Evolutionary conservation across 2,113 vertebrate genomes (phyloP), one percentile per base, ranked within the genome.

Genomic region (Oncorhynchus kisutch): DNA sequence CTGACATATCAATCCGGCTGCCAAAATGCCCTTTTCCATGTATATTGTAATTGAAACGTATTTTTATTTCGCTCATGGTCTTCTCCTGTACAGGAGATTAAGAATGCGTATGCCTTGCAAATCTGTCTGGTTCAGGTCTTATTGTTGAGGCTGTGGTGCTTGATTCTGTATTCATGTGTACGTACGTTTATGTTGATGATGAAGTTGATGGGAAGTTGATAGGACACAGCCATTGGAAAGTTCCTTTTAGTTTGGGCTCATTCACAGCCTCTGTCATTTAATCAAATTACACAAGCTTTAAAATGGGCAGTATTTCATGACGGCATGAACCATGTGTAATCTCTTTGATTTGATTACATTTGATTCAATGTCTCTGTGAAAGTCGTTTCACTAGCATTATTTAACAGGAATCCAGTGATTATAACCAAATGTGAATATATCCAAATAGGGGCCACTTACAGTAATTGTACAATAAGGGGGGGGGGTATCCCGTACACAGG

Each of bases 11-110:
- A 91, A 91, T 92, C 86, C 88, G 18, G 71, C 82, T 74, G 69
- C 82, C 83, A 85, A 89, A 90, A 92, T 93, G 88, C 86, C 87
- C 88, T 87, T 45, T 91, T 90, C 84, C 85, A 67, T 93, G 92
- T 93, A 91, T 84, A 80, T 83, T 90, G 85, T 93, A 94, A 94
- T 94, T 92, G 91, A 93, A 94, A 92, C 80, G 77, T 88, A 81
- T 73, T 70, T 60, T 78, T 70, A 66, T 85, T 88, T 84, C 59
- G 73, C 77, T 77, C 79, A 31, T 60, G 24, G 54, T 76, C 59
- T 27, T 5, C 25, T 39, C 14, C 77, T 72, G 68, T 77, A 64
- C 74, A 70, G 29, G 64, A 75, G 72, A 85, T 54, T 71, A 59
- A 81, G 73, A 78, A 22, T 12, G 66, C 78, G 75, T 78, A 69